Conservation (phyloP, 2,797 vertebrate species). For the Phoebastria nigripes region DNA sequence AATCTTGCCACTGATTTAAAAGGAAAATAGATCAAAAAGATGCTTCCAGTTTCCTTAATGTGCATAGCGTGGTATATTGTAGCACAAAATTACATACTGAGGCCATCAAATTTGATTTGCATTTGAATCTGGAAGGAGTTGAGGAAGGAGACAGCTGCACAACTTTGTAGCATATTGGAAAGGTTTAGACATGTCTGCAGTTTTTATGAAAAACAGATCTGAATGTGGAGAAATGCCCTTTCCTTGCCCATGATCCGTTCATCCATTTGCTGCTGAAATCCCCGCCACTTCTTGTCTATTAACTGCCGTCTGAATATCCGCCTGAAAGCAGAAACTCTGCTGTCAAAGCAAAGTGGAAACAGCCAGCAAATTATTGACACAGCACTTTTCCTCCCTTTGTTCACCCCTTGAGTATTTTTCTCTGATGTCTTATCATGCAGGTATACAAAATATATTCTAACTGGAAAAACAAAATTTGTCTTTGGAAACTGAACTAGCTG, state of each 20-base stretch:
- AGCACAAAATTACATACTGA: constrained; percentile 44
- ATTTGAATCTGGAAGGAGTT: constrained; percentile 48
- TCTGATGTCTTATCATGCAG: neutral
- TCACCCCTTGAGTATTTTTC: neutral
- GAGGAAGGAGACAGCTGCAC: constrained; percentile 54
- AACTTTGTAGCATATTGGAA: neutral
- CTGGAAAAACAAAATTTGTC: neutral
- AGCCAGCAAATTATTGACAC: neutral
- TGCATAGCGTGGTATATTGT: neutral
- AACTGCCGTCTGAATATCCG: neutral
- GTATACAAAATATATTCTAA: neutral
- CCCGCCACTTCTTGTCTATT: neutral
- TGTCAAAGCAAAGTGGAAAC: neutral
- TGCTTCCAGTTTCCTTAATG: constrained; percentile 15
- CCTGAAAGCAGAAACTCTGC: constrained; percentile 23
- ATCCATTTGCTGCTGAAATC: neutral
- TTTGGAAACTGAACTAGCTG: neutral
- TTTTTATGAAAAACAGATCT: neutral
- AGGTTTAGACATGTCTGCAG: neutral
- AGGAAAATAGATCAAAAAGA: constrained; percentile 27
- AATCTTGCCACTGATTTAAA: constrained; percentile 1
- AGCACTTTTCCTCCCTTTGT: neutral
- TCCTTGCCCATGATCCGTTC: neutral
- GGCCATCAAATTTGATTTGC: constrained; percentile 56
- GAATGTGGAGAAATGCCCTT: constrained; percentile 9